A percentile compares a stretch with the other conserved stretches of the same genome.
phyloP scores from a whole-genome alignment of 2,797 vertebrate genomes.

The Sebastes steindachneri region DNA sequence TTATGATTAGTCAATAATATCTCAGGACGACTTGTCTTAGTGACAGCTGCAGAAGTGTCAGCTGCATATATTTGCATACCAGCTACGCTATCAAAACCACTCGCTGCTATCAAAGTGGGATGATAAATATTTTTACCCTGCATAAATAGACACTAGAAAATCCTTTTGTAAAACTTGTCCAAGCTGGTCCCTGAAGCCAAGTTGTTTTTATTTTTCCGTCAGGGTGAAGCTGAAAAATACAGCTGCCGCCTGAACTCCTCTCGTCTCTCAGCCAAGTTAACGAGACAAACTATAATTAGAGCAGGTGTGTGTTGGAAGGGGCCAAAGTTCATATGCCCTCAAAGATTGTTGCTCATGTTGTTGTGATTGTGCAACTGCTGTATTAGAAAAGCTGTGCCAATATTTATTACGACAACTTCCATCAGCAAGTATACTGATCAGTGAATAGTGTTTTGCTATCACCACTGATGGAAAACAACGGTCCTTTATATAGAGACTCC shows the following conservation, averaged over 20 bases:
- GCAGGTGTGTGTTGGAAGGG: neutral
- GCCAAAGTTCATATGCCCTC: constrained; percentile 13
- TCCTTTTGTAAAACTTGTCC: neutral
- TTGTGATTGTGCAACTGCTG: neutral
- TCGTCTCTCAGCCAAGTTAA: neutral
- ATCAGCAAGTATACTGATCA: neutral
- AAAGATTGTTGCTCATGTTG: neutral
- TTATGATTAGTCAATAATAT: constrained; percentile 42
- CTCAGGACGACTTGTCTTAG: constrained; percentile 37
- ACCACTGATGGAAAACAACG: neutral
- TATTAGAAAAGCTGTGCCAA: neutral
- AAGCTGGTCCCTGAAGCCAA: neutral
- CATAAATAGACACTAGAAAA: neutral
- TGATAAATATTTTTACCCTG: neutral
- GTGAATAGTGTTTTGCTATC: neutral
- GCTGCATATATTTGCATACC: constrained; percentile 43
- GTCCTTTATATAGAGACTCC: neutral
- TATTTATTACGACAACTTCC: neutral
- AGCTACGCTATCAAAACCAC: constrained; percentile 3
- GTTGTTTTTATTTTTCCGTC: neutral
- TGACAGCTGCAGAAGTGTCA: constrained; percentile 27
- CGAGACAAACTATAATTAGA: neutral
- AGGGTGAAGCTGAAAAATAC: neutral
- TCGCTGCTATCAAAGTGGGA: neutral
- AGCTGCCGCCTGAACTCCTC: neutral